Conservation (phyloP, 2,113 vertebrate genomes). For the Polypterus bichir region DNA sequence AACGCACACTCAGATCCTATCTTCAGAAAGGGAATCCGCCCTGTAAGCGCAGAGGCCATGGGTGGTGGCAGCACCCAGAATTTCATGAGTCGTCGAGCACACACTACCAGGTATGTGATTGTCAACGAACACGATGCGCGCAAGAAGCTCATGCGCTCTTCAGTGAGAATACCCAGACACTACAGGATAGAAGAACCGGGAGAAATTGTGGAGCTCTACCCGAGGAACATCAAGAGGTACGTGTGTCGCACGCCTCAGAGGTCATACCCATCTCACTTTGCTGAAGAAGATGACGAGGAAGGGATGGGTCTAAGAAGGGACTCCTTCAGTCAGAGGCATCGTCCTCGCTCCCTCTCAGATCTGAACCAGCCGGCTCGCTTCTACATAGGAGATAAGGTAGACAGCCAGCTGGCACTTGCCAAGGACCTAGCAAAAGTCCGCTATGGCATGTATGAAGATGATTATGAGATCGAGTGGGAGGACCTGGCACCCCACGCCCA, state of each 20-base stretch:
- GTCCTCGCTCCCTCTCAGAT: slow-evolving; percentile 56
- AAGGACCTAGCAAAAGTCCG: slow-evolving; percentile 32
- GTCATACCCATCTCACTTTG: slow-evolving; percentile 50
- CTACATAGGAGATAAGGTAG: slow-evolving; percentile 50
- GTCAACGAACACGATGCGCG: slow-evolving; percentile 62
- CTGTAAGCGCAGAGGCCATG: slow-evolving; percentile 31
- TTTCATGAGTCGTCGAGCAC: slow-evolving; percentile 41
- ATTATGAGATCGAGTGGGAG: slow-evolving; percentile 33
- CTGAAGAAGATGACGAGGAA: slow-evolving; percentile 57
- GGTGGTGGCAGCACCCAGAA: slow-evolving; percentile 31
- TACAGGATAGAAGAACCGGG: slow-evolving; percentile 47
- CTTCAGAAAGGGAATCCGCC: slow-evolving; percentile 53
- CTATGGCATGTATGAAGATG: slow-evolving; percentile 37
- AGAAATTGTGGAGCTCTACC: slow-evolving; percentile 59
- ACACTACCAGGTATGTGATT: slow-evolving; percentile 57
- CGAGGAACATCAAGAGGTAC: slow-evolving; percentile 48
- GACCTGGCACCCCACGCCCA: slow-evolving; percentile 30
- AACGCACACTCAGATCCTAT: slow-evolving; percentile 60
- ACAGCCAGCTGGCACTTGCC: slow-evolving; percentile 30
- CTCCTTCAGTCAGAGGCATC: slow-evolving; percentile 30
- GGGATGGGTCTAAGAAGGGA: slow-evolving; percentile 30
- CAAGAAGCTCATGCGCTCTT: slow-evolving; percentile 46
- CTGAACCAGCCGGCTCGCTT: slow-evolving; percentile 54
- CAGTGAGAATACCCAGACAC: slow-evolving; percentile 57
- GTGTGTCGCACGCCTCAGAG: slow-evolving; percentile 32